Base-by-base conservation (phyloP, 2,797 vertebrate genomes). In the Serranus cabrilla region DNA sequence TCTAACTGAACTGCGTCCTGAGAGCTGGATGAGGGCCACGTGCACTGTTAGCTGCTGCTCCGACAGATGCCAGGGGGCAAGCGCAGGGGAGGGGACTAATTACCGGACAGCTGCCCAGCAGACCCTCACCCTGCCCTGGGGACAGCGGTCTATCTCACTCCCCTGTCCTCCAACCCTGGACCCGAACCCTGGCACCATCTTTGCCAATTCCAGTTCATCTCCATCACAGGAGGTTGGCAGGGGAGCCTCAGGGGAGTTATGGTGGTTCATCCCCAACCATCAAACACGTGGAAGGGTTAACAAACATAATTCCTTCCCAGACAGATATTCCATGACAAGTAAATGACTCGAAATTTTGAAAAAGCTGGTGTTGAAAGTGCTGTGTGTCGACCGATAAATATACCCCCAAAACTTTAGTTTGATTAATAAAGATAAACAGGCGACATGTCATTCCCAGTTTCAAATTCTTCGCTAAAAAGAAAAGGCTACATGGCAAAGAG, bases 71-170 rank as follows among this genome's bases (percentile, higher is more conserved):
- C 88, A 89, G 87, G 87, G 92, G 92, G 89, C 91, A 86, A 90
- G 81, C 87, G 50, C 84, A 64, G 86, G 94, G 94, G 93, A 94
- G 91, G 84, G 91, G 92, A 94, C 93, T 96, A 94, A 96, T 95
- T 95, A 95, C 91, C 92, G 91, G 94, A 95, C 95, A 95, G 94
- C 93, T 96, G 95, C 94, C 94, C 94, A 93, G 84, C 87, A 93
- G 91, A 94, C 90, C 94, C 91, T 89, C 84, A 91, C 91, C 88
- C 86, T 64, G 84, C 93, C 94, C 88, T 71, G 78, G 92, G 92
- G 93, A 94, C 83, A 13, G 67, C 79, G 45, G 76, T 84, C 87
- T 73, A 78, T 89, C 92, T 92, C 84, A 76, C 89, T 91, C 66
- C 76, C 54, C 78, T 69, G 80, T 91, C 85, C 89, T 91, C 77